phyloP scores from a whole-genome alignment of 2,888 invertebrate genomes.

The Coremacera marginata region DNA sequence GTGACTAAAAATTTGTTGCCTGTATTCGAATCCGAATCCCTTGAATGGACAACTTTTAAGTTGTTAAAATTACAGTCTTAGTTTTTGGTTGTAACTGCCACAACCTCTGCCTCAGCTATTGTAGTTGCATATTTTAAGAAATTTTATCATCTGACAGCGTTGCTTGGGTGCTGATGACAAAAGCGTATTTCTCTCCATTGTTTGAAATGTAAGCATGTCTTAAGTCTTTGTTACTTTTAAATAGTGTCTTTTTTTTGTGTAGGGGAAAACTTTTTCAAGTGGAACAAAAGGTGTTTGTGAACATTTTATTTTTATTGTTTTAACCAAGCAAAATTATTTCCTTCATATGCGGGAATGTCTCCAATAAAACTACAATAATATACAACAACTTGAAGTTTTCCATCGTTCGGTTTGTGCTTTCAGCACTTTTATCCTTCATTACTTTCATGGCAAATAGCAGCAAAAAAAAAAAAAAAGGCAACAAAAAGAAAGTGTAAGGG shows the following conservation, averaged over 20 bases:
- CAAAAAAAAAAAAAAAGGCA: background rate
- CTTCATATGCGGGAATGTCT: conserved; percentile 11
- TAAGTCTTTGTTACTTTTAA: background rate
- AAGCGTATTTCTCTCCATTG: background rate
- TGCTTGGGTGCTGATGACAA: background rate
- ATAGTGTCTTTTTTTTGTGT: background rate
- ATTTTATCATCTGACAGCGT: conserved; percentile 4
- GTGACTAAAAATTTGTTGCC: no score
- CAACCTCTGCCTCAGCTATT: background rate
- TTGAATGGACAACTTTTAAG: background rate
- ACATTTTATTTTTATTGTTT: conserved; percentile 2
- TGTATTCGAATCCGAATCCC: no score
- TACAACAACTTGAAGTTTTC: background rate
- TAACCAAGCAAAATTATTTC: conserved; percentile 6
- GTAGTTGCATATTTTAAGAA: background rate
- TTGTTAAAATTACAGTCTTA: background rate
- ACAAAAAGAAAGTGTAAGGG: background rate
- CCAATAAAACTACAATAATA: conserved; percentile 8
- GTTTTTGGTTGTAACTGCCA: background rate
- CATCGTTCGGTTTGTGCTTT: background rate
- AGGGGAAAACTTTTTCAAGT: background rate
- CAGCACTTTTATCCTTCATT: conserved; percentile 21
- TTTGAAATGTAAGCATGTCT: background rate
- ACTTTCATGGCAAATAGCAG: background rate
- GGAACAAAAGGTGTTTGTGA: conserved; percentile 7